Evolutionary conservation across 1,140 invertebrate genomes (phyloP).

Genomic region (Brachionus sp.): DNA sequence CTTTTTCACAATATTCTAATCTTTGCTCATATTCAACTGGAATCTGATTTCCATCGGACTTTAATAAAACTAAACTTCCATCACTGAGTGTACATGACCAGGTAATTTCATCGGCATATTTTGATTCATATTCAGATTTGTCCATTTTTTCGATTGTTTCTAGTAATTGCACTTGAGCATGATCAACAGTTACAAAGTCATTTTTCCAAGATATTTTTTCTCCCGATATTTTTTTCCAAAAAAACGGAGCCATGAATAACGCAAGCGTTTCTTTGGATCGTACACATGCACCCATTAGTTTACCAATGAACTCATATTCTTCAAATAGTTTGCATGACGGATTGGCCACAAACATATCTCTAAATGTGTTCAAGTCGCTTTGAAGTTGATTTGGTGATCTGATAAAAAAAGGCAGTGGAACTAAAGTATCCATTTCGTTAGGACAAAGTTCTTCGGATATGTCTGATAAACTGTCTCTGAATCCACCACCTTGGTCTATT

Average conservation of each 20-base stretch:
- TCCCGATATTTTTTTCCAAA: constrained; percentile 58
- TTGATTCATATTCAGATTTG: constrained; percentile 49
- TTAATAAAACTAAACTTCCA: constrained; percentile 51
- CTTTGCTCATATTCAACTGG: constrained; percentile 51
- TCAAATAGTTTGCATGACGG: constrained; percentile 53
- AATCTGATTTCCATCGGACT: constrained; percentile 49
- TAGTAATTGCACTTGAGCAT: constrained; percentile 54
- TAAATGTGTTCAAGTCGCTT: constrained; percentile 55
- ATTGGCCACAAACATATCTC: constrained; percentile 58
- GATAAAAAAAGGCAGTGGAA: constrained; percentile 57
- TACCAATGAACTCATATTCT: constrained; percentile 58
- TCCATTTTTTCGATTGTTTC: constrained; percentile 54
- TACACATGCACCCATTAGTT: constrained; percentile 59
- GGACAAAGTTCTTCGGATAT: constrained; percentile 60
- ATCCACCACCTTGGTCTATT: constrained; percentile 60
- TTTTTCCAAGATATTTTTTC: constrained; percentile 54
- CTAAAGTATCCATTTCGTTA: constrained; percentile 48
- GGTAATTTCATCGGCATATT: constrained; percentile 49
- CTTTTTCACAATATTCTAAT: constrained; percentile 52
- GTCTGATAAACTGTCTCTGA: constrained; percentile 59
- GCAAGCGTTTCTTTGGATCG: constrained; percentile 55
- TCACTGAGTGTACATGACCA: constrained; percentile 57
- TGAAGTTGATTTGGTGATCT: constrained; percentile 57
- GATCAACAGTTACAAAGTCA: constrained; percentile 57
- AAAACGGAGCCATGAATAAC: constrained; percentile 54